Conservation (phyloP, 92 coral and sea anemone genomes). For the Palythoa caribaeorum region DNA sequence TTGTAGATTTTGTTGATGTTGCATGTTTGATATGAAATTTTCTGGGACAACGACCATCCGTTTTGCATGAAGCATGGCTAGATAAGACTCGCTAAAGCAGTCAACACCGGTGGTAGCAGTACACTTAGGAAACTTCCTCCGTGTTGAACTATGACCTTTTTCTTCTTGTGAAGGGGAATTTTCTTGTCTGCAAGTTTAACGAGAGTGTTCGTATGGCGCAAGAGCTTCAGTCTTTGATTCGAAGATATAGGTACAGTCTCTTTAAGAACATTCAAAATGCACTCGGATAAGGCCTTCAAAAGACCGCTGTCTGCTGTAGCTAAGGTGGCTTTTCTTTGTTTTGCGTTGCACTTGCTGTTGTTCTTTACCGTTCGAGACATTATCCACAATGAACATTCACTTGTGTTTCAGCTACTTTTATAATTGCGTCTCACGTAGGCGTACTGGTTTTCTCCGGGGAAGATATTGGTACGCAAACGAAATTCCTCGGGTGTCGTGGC, state of each 20-base stretch:
- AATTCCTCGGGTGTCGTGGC: conserved; percentile 60
- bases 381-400: not conserved
- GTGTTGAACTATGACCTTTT: conserved; percentile 6
- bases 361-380: conserved; percentile 22
- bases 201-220: conserved; percentile 19
- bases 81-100: not conserved
- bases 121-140: conserved; percentile 24
- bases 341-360: conserved; percentile 26
- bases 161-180: conserved; percentile 4
- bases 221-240: not conserved
- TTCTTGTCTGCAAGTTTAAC: conserved; percentile 1
- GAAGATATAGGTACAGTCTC: not conserved
- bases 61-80: not conserved
- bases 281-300: conserved; percentile 19
- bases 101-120: not conserved
- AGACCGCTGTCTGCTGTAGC: not conserved
- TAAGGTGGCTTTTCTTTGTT: not conserved
- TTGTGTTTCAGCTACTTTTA: not conserved
- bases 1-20: conserved; percentile 19
- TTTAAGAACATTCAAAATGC: conserved; percentile 16
- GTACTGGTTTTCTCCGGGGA: not conserved
- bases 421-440: conserved; percentile 2
- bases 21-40: conserved; percentile 14
- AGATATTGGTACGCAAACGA: not conserved
- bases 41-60: conserved; percentile 15